Percentiles rank a stretch among this genome's conserved stretches.
Conservation (phyloP, 2,888 invertebrate genomes). For the Conus canariensis region DNA sequence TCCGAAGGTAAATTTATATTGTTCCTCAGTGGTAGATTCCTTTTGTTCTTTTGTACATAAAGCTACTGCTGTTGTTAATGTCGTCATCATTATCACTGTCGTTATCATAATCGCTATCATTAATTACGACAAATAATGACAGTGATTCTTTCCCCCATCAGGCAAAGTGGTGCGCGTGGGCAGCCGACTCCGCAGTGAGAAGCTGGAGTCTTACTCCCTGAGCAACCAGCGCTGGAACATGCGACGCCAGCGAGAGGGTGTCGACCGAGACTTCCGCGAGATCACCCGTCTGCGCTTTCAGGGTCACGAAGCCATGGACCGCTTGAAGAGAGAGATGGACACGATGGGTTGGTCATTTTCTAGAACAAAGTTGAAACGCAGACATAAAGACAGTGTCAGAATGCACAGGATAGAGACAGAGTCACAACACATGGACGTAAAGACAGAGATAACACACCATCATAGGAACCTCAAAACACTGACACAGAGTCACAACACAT, state of each 20-base stretch:
- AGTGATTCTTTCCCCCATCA: neutral
- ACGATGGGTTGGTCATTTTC: conserved; percentile 20
- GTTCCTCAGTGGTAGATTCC: too few relatives aligned
- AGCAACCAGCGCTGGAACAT: conserved; percentile 34
- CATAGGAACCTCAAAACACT: neutral
- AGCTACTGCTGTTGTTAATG: too few relatives aligned
- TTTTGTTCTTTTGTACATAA: too few relatives aligned
- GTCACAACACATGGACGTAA: too few relatives aligned
- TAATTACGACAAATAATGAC: too few relatives aligned
- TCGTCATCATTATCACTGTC: too few relatives aligned
- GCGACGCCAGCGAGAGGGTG: conserved; percentile 24
- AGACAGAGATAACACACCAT: neutral
- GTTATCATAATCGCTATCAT: too few relatives aligned
- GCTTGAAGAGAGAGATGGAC: conserved; percentile 22
- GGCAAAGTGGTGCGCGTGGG: conserved; percentile 41
- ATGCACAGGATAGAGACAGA: too few relatives aligned
- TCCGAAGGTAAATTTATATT: too few relatives aligned
- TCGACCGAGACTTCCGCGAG: conserved; percentile 28
- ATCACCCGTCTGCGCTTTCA: conserved; percentile 39
- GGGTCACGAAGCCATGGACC: conserved; percentile 38
- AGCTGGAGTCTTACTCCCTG: conserved; percentile 35
- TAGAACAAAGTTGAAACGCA: too few relatives aligned
- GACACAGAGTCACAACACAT: too few relatives aligned
- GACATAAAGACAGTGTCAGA: neutral
- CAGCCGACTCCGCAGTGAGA: conserved; percentile 33